phyloP scores from a whole-genome alignment of 2,888 invertebrate species.

The Drosophila subsilvestris region DNA sequence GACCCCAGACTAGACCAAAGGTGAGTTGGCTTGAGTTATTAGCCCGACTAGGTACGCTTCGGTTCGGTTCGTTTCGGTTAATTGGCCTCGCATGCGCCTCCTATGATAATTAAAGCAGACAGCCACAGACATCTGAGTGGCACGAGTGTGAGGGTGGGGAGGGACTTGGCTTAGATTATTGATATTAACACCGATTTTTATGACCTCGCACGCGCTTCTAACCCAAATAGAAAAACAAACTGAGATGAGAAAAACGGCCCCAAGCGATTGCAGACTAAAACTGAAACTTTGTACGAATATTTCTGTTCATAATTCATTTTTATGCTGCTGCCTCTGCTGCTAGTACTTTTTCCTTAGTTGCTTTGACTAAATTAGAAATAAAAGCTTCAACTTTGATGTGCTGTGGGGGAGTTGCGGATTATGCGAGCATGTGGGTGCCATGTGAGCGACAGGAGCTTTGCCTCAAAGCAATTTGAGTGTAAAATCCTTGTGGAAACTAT shows the following conservation, averaged over 20 bases:
- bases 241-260: constrained; percentile 15
- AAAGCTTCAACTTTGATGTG: constrained; percentile 55
- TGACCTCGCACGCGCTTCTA: constrained; percentile 54
- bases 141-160: constrained; percentile 5
- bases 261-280: background rate
- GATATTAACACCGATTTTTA: constrained; percentile 67
- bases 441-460: constrained; percentile 55
- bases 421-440: constrained; percentile 3
- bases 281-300: constrained; percentile 20
- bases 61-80: constrained; percentile 55
- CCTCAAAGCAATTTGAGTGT: constrained; percentile 34
- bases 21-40: constrained; percentile 69
- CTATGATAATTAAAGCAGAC: constrained; percentile 61
- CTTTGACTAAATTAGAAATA: constrained; percentile 69
- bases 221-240: no score
- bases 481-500: background rate
- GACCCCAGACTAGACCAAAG: constrained; percentile 27
- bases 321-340: constrained; percentile 60
- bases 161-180: constrained; percentile 31
- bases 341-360: constrained; percentile 43
- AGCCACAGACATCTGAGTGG: constrained; percentile 14
- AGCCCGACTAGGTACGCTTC: constrained; percentile 40
- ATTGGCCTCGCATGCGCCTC: constrained; percentile 63
- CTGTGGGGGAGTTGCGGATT: background rate
- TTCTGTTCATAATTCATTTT: constrained; percentile 45